Percentiles rank a stretch among this genome's conserved stretches.
Conservation (phyloP, 2,113 vertebrate species). For the Octodon degus region DNA sequence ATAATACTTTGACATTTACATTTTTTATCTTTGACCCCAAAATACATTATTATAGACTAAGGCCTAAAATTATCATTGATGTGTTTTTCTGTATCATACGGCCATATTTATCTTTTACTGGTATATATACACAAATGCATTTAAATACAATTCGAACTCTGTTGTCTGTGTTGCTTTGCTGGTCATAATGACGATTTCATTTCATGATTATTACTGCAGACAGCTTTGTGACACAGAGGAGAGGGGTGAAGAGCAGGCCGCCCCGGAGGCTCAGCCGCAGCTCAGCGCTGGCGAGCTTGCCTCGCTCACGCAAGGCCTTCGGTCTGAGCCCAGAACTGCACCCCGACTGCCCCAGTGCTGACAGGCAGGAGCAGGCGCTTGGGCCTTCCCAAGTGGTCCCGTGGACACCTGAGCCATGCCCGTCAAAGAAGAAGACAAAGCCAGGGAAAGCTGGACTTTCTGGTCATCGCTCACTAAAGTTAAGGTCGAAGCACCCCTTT, state of each 20-base stretch:
- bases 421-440: background rate
- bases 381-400: background rate
- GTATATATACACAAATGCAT: background rate
- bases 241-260: background rate
- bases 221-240: background rate
- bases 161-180: background rate
- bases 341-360: background rate
- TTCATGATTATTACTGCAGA: constrained; percentile 17
- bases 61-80: background rate
- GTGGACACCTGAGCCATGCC: background rate
- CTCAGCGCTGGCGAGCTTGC: background rate
- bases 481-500: background rate
- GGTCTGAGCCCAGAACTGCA: background rate
- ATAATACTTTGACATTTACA: background rate
- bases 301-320: no score
- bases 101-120: background rate
- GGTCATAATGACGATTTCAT: background rate
- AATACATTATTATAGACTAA: background rate
- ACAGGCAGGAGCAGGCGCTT: background rate
- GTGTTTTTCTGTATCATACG: background rate
- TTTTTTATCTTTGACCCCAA: constrained; percentile 22
- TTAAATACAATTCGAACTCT: constrained; percentile 11
- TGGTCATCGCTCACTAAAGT: background rate
- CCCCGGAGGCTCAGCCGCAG: background rate
- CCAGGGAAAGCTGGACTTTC: background rate